These are phyloP conservation scores for Orchesella cincta DNA, from an alignment of 1,140 invertebrate species.

Conservation along the genomic window DNA sequence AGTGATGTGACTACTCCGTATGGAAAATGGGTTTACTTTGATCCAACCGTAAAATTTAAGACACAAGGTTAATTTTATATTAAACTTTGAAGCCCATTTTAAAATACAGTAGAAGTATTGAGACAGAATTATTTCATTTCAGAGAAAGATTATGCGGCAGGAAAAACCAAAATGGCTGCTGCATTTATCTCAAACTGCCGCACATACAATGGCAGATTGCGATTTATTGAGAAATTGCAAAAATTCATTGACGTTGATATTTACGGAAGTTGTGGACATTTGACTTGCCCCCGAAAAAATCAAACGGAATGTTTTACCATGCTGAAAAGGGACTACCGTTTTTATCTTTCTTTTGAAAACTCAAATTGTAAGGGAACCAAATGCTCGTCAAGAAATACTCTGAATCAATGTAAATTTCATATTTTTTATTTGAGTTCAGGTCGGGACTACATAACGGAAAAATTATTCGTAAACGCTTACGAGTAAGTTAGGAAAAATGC, in stretches of 20 bases:
- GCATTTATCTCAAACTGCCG: constrained; percentile 69
- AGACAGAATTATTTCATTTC: not conserved
- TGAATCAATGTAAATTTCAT: constrained; percentile 54
- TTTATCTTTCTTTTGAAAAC: constrained; percentile 55
- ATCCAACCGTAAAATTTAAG: constrained; percentile 51
- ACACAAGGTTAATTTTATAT: constrained; percentile 46
- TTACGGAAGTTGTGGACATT: constrained; percentile 66
- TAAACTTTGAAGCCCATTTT: constrained; percentile 41
- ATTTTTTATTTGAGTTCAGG: constrained; percentile 51
- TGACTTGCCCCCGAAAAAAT: constrained; percentile 53
- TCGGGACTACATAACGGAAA: constrained; percentile 48
- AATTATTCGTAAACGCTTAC: not conserved
- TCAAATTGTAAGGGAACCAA: constrained; percentile 50
- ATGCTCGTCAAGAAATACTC: constrained; percentile 53
- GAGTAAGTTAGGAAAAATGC: not conserved
- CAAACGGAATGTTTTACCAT: constrained; percentile 49
- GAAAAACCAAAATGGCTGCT: constrained; percentile 59
- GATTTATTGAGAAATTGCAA: constrained; percentile 61
- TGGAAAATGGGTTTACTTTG: constrained; percentile 59
- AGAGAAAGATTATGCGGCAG: constrained; percentile 48
- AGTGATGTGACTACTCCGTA: constrained; percentile 66
- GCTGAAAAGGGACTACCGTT: constrained; percentile 50
- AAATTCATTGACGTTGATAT: constrained; percentile 65
- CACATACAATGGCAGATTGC: constrained; percentile 60
- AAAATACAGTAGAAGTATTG: no score